Evolutionary conservation across 2,888 invertebrate species (phyloP).

Genomic region (Ptychoptera contaminata): DNA sequence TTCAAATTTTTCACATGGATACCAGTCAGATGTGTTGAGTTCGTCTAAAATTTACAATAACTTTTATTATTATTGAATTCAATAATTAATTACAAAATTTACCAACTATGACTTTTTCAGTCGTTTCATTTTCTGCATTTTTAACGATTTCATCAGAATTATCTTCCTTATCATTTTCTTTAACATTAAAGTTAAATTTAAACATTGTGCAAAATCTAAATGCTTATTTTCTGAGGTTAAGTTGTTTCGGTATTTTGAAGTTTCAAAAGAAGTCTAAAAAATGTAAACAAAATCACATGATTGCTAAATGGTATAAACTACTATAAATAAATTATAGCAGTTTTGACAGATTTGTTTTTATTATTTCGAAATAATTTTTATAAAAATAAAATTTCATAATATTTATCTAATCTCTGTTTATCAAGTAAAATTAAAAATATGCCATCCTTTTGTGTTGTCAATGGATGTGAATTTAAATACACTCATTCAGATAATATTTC

Average conservation of each 20-base stretch:
- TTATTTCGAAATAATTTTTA: neutral
- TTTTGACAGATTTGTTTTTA: neutral
- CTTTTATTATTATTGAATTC: neutral
- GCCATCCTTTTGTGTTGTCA: slow-evolving; percentile 29
- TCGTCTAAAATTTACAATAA: too few relatives aligned
- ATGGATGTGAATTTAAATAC: slow-evolving; percentile 27
- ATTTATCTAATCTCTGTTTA: neutral
- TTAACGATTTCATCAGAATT: neutral
- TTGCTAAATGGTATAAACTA: neutral
- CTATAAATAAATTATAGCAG: neutral
- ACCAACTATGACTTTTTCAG: neutral
- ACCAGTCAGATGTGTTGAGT: neutral
- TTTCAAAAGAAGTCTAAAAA: neutral
- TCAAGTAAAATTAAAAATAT: slow-evolving; percentile 12
- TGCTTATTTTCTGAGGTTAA: neutral
- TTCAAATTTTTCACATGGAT: neutral
- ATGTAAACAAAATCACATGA: neutral
- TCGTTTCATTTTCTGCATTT: neutral
- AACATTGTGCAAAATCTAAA: slow-evolving; percentile 6
- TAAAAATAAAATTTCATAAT: neutral
- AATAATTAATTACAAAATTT: too few relatives aligned
- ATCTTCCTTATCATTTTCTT: slow-evolving; percentile 1
- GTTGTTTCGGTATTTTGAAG: neutral
- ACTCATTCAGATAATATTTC: slow-evolving; percentile 25
- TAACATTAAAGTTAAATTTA: slow-evolving; percentile 7